These are phyloP conservation scores for Mythimna pallens DNA, from an alignment of 2,888 invertebrate genomes.

Conservation along the genomic window DNA sequence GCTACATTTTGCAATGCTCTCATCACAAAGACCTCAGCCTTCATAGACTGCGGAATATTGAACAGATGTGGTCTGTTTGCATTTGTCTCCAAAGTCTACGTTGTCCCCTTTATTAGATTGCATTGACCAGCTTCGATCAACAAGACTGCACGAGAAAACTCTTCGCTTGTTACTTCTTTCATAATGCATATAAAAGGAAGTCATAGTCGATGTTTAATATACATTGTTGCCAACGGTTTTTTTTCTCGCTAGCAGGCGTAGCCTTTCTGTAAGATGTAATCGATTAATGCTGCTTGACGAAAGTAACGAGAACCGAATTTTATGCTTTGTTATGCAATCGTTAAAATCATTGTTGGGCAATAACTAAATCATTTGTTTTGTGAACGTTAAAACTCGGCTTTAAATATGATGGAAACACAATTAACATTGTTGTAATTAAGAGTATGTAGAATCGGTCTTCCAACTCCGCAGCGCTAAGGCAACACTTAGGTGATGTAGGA, in stretches of 20 bases:
- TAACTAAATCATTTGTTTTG: constrained; percentile 39
- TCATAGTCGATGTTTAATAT: constrained; percentile 45
- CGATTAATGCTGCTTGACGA: constrained; percentile 61
- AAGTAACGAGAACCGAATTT: constrained; percentile 55
- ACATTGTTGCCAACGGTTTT: constrained; percentile 46
- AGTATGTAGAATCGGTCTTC: neutral
- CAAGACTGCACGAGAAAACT: constrained; percentile 66
- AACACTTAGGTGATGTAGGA: no score
- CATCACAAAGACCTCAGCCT: constrained; percentile 38
- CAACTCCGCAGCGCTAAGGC: neutral
- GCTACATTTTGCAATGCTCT: neutral
- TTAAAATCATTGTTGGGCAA: constrained; percentile 61
- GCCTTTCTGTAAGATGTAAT: constrained; percentile 63
- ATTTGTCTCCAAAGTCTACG: constrained; percentile 60
- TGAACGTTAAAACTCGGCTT: constrained; percentile 13
- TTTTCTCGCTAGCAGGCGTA: constrained; percentile 50
- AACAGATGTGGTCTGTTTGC: constrained; percentile 71
- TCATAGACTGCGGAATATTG: constrained; percentile 61
- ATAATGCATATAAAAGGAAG: constrained; percentile 57
- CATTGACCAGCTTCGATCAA: constrained; percentile 70
- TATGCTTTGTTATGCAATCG: constrained; percentile 58
- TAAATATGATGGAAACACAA: neutral
- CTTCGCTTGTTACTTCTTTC: constrained; percentile 59
- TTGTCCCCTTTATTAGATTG: constrained; percentile 71
- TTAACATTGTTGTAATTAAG: neutral